Evolutionary conservation across 2,113 vertebrate genomes (phyloP).

Genomic region (Pavo muticus): DNA sequence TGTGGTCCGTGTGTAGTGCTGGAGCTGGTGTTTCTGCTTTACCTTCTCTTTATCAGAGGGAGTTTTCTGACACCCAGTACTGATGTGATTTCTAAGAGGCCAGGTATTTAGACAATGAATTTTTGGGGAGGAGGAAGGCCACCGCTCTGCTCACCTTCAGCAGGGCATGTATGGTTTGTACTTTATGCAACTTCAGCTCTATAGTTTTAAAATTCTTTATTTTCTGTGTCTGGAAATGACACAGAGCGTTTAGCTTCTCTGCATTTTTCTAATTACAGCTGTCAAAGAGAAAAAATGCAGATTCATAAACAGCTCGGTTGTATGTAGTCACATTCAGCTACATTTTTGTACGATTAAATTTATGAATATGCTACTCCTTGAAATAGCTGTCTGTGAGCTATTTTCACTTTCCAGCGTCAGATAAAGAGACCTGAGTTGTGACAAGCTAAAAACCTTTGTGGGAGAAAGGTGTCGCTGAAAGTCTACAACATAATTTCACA

Average conservation of each 20-base stretch:
- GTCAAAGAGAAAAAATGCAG: background rate
- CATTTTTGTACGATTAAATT: background rate
- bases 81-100: background rate
- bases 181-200: background rate
- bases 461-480: constrained; percentile 28
- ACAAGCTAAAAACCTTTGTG: constrained; percentile 29
- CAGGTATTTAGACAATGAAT: background rate
- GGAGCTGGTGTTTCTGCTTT: background rate
- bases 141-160: background rate
- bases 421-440: constrained; percentile 24
- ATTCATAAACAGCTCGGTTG: background rate
- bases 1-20: background rate
- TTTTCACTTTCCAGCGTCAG: constrained; percentile 19
- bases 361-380: background rate
- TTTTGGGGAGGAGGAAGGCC: background rate
- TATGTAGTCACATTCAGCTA: constrained; percentile 36
- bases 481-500: background rate
- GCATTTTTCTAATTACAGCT: background rate
- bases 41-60: background rate
- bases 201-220: background rate
- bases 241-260: background rate
- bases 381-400: background rate
- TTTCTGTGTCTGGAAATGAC: background rate
- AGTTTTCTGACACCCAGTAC: background rate
- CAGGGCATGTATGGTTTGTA: background rate